These are phyloP conservation scores for Protodeltote pygarga DNA, from an alignment of 2,888 invertebrate genomes.

Conservation along the genomic window DNA sequence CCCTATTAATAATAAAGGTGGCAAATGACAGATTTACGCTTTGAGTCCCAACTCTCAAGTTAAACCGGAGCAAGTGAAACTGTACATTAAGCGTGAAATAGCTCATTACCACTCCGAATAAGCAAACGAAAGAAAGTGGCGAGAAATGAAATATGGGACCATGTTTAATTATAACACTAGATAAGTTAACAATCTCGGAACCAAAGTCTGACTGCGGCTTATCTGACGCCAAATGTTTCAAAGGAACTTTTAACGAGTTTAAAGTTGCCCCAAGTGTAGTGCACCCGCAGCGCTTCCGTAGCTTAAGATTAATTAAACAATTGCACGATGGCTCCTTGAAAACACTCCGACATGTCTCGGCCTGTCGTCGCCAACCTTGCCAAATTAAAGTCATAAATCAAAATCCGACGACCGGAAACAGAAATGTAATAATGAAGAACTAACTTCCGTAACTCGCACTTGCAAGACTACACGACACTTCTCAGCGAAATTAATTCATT, in stretches of 20 bases:
- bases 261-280: constrained; percentile 85
- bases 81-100: constrained; percentile 23
- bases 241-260: constrained; percentile 87
- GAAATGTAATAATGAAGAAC: constrained; percentile 82
- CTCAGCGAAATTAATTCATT: constrained; percentile 67
- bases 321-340: constrained; percentile 86
- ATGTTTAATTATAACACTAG: constrained; percentile 83
- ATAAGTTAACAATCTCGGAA: constrained; percentile 84
- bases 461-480: constrained; percentile 59
- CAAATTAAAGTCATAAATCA: constrained; percentile 87
- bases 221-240: constrained; percentile 86
- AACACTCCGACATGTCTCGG: constrained; percentile 86
- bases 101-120: constrained; percentile 24
- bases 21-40: not conserved
- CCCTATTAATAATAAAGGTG: not conserved
- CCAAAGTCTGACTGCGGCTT: constrained; percentile 83
- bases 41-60: constrained; percentile 7
- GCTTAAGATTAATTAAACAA: constrained; percentile 87
- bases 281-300: constrained; percentile 79
- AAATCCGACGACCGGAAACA: constrained; percentile 81
- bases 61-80: constrained; percentile 9
- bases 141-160: constrained; percentile 62
- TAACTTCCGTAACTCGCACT: constrained; percentile 62
- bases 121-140: constrained; percentile 45
- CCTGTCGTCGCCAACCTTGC: constrained; percentile 85